Conservation (phyloP, 1,140 invertebrate genomes). For the Eriosoma lanigerum region DNA sequence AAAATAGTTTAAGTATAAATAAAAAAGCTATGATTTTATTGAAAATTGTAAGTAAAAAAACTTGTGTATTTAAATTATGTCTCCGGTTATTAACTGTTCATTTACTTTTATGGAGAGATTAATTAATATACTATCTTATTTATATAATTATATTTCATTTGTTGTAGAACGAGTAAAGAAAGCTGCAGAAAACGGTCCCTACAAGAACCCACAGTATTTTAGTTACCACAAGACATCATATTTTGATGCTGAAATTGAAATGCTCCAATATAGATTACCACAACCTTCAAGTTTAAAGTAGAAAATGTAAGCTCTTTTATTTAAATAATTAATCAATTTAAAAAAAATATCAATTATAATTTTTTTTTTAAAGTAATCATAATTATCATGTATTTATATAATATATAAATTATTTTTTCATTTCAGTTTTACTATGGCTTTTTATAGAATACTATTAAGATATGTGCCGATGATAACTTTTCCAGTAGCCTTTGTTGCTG, state of each 20-base stretch:
- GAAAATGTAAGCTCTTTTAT: conserved; percentile 51
- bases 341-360: not conserved
- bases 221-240: conserved; percentile 76
- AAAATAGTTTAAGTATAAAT: too few relatives aligned
- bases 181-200: conserved; percentile 70
- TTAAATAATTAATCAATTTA: not conserved
- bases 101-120: too few relatives aligned
- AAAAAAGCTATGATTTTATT: too few relatives aligned
- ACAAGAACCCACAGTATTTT: conserved; percentile 87
- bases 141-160: not conserved
- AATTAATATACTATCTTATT: too few relatives aligned
- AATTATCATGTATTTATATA: not conserved
- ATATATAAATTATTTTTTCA: not conserved
- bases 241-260: conserved; percentile 82
- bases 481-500: conserved; percentile 43
- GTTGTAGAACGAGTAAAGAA: conserved; percentile 71
- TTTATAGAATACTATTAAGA: conserved; percentile 13
- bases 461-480: conserved; percentile 45
- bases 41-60: too few relatives aligned
- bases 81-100: too few relatives aligned
- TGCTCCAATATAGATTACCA: conserved; percentile 73
- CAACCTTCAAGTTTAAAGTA: conserved; percentile 65
- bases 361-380: not conserved
- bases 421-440: conserved; percentile 16
- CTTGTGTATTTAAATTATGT: too few relatives aligned